Conservation (phyloP, 2,888 invertebrate genomes). For the Fragum sueziense region DNA sequence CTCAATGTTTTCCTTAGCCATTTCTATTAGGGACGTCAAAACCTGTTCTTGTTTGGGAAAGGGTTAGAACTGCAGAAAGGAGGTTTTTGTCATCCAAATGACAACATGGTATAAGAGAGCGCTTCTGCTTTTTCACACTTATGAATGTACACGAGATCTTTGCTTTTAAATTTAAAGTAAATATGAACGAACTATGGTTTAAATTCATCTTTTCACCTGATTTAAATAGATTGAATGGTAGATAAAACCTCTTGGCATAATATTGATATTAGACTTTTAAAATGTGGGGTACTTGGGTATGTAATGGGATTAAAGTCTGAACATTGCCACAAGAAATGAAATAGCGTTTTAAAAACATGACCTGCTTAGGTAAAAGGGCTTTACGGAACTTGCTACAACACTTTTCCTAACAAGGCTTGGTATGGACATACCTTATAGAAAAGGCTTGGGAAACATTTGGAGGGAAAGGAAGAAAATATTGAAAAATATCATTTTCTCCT, state of each 20-base stretch:
- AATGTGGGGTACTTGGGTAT: slow-evolving; percentile 5
- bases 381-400: no score
- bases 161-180: slow-evolving; percentile 17
- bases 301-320: slow-evolving; percentile 15
- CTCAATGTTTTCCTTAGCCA: no score
- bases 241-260: slow-evolving; percentile 23
- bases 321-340: no score
- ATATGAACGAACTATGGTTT: slow-evolving; percentile 7
- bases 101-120: not conserved
- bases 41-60: no score
- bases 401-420: no score
- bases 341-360: no score
- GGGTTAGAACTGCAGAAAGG: no score
- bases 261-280: slow-evolving; percentile 17
- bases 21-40: no score
- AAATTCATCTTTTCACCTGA: slow-evolving; percentile 13
- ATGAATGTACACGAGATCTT: slow-evolving; percentile 10
- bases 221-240: slow-evolving; percentile 15
- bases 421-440: no score
- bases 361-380: no score
- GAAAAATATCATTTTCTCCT: not conserved
- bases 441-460: no score
- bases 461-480: not conserved
- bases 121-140: slow-evolving; percentile 20
- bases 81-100: not conserved